Base-by-base conservation (phyloP, 2,113 vertebrate genomes). In the Dipodomys spectabilis region DNA sequence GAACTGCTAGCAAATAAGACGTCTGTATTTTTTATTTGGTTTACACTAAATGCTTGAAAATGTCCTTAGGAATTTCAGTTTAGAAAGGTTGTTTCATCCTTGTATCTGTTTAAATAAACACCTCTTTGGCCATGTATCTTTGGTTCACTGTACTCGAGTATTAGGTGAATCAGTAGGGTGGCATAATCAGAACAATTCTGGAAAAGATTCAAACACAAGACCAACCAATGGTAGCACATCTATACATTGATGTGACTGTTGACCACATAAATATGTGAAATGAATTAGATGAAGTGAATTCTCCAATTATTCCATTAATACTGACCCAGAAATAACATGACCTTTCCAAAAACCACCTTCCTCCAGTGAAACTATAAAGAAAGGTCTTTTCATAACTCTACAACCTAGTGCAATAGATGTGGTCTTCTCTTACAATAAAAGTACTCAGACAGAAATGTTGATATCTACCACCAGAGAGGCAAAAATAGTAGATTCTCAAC, bases 21-120 rank as follows among this genome's bases (percentile, higher is more conserved):
- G 28, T 88, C 57, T 86, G 1, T 72, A 25, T 49, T 82, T 88
- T 90, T 92, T 16, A 92, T 23, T 81, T 88, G 35, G 82, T 93
- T 73, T 39, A 91, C 78, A 5, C 32, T 8, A 28, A 78, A 67
- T 65, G 23, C 49, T 39, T 28, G 12, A 90, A 81, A 74, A 79
- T 79, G 3, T 83, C 73, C 73, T 88, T 93, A 39, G 16, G 28
- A 60, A 80, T 86, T 82, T 15, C 15, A 75, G 16, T 49, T 45
- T 65, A 49, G 84, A 32, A 74, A 11, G 4, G 72, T 12, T 39
- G 18, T 64, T 83, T 78, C 13, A 45, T 13, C 53, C 80, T 20
- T 78, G 57, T 74, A 45, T 30, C 88, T 82, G 69, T 77, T 92
- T 77, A 85, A 88, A 88, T 75, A 88, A 86, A 44, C 13, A 39